Evolutionary conservation across 2,888 invertebrate genomes (phyloP).

Genomic region (Palloptera scutellata): DNA sequence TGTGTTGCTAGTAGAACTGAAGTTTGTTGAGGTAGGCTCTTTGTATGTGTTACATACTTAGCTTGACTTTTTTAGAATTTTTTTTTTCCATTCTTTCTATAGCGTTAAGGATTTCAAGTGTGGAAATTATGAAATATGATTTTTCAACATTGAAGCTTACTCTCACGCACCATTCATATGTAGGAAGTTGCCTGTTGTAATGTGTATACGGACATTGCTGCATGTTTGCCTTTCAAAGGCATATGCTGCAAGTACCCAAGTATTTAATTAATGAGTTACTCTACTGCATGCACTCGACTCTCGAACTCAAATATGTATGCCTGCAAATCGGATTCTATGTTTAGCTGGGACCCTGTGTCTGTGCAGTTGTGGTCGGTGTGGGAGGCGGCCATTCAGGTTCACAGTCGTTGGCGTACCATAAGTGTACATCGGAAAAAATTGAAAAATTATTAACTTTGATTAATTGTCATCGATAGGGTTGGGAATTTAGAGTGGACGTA

Average conservation of each 20-base stretch:
- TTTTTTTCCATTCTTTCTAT: too few relatives aligned
- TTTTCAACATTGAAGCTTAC: background rate
- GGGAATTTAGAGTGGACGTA: background rate
- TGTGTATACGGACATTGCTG: background rate
- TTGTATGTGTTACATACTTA: too few relatives aligned
- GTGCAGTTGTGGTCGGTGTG: background rate
- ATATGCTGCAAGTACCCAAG: background rate
- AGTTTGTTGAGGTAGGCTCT: too few relatives aligned
- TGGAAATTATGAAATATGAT: background rate
- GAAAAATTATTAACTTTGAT: slow-evolving; percentile 14
- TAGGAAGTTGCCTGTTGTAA: background rate
- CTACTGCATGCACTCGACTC: background rate
- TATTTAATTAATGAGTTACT: background rate
- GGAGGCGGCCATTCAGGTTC: background rate
- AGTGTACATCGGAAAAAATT: background rate
- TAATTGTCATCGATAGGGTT: slow-evolving; percentile 5
- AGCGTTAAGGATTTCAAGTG: background rate
- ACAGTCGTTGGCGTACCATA: background rate
- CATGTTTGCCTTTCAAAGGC: background rate
- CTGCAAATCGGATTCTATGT: background rate
- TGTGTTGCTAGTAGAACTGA: too few relatives aligned
- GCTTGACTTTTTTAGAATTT: too few relatives aligned
- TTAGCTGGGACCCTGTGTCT: background rate
- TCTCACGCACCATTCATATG: background rate
- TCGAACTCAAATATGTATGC: background rate